Percentiles rank a stretch among this genome's conserved stretches.
These are phyloP conservation scores for Leptodactylus fallax DNA, from an alignment of 2,797 vertebrate genomes.

Conservation along the genomic window DNA sequence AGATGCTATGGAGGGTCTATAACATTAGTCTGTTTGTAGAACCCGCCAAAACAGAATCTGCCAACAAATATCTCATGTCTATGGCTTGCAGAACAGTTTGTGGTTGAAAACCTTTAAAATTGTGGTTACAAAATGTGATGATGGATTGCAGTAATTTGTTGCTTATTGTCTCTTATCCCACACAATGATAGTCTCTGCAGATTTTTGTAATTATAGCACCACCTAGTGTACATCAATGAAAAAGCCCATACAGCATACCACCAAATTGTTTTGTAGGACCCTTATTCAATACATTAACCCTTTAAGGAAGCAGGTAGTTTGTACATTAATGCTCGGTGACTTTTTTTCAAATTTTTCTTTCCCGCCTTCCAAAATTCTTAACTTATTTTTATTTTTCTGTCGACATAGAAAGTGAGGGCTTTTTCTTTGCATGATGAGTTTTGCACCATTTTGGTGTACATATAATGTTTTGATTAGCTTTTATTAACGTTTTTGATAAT, in stretches of 20 bases:
- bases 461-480: no score
- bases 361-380: neutral
- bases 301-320: neutral
- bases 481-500: no score
- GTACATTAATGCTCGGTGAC: no score
- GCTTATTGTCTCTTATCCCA: neutral
- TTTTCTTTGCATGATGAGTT: no score
- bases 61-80: neutral
- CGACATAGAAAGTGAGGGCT: no score
- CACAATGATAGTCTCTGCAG: neutral
- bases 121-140: neutral
- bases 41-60: neutral
- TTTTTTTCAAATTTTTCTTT: neutral
- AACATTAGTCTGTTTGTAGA: neutral
- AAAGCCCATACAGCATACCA: neutral
- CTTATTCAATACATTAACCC: neutral
- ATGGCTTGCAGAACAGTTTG: neutral
- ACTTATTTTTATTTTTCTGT: no score
- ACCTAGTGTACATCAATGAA: neutral
- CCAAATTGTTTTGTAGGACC: neutral
- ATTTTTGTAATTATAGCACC: neutral
- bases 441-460: no score
- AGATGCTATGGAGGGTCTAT: no score
- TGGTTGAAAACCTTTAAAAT: neutral
- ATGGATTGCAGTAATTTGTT: neutral